These are phyloP conservation scores for Achlya flavicornis DNA, from an alignment of 2,888 invertebrate genomes.

Conservation along the genomic window DNA sequence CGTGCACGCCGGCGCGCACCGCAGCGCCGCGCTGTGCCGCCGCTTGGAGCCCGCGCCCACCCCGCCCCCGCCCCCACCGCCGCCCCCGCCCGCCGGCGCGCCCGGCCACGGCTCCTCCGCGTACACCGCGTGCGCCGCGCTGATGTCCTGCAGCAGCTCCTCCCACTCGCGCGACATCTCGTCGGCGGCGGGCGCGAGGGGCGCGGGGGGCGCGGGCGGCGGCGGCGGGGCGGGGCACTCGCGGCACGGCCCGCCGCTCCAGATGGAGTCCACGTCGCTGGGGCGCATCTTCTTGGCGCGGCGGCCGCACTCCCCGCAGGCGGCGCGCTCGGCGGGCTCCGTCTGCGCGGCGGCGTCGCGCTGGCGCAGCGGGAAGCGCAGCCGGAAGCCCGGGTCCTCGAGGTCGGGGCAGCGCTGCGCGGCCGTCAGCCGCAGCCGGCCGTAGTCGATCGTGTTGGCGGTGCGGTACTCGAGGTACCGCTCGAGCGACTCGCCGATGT, in stretches of 20 bases:
- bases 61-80: conserved; percentile 27
- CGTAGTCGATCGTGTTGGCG: conserved; percentile 68
- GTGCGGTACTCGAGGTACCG: conserved; percentile 82
- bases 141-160: conserved; percentile 84
- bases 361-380: conserved; percentile 86
- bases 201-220: conserved; percentile 23
- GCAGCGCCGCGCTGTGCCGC: conserved; percentile 79
- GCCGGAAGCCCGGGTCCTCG: conserved; percentile 78
- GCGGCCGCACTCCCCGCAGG: conserved; percentile 67
- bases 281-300: conserved; percentile 74
- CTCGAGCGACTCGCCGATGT: conserved; percentile 78
- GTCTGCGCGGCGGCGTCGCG: conserved; percentile 67
- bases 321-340: conserved; percentile 40
- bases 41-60: conserved; percentile 70
- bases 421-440: conserved; percentile 62
- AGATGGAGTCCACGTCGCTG: conserved; percentile 51
- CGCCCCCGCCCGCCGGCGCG: conserved; percentile 34
- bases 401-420: conserved; percentile 66
- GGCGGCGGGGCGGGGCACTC: conserved; percentile 48
- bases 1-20: conserved; percentile 69
- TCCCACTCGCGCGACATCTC: conserved; percentile 85
- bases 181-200: conserved; percentile 50
- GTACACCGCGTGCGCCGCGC: conserved; percentile 81
- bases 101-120: conserved; percentile 49
- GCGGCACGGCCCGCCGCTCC: conserved; percentile 60